These are phyloP conservation scores for Sciurus niger DNA, from an alignment of 2,113 vertebrate genomes.

Conservation along the genomic window DNA sequence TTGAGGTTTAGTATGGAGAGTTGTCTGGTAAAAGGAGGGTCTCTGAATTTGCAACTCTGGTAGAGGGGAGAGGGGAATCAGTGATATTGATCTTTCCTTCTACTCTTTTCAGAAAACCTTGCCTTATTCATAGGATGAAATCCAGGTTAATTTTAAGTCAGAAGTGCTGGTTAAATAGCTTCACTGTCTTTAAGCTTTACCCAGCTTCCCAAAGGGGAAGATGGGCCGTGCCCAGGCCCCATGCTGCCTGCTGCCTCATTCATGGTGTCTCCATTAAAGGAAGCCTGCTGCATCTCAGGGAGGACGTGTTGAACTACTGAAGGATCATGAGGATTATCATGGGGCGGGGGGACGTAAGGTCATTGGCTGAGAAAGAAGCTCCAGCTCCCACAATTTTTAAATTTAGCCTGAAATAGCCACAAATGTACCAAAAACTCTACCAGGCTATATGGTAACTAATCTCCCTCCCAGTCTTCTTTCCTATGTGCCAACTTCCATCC, in stretches of 20 bases:
- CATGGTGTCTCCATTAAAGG: neutral
- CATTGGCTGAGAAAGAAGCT: neutral
- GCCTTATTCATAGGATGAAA: neutral
- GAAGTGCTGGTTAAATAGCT: neutral
- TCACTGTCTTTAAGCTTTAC: neutral
- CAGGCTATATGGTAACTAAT: neutral
- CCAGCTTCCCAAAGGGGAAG: neutral
- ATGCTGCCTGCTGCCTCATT: neutral
- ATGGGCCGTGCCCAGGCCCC: neutral
- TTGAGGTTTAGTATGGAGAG: neutral
- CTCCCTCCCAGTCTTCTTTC: neutral
- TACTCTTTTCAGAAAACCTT: slow-evolving; percentile 27
- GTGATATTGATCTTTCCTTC: neutral
- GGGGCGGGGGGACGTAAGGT: neutral
- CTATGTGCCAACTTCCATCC: neutral
- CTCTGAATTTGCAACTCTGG: neutral
- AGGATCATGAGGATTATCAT: neutral
- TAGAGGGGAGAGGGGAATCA: neutral
- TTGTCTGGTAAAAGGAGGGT: neutral
- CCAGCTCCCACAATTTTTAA: neutral
- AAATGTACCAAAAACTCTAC: neutral
- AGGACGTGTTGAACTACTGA: neutral
- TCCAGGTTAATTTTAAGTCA: neutral
- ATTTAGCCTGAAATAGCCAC: slow-evolving; percentile 35
- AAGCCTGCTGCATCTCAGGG: neutral